These are phyloP conservation scores for Mormyrus hasselquistii DNA, from an alignment of 2,797 vertebrate species.

Conservation along the genomic window DNA sequence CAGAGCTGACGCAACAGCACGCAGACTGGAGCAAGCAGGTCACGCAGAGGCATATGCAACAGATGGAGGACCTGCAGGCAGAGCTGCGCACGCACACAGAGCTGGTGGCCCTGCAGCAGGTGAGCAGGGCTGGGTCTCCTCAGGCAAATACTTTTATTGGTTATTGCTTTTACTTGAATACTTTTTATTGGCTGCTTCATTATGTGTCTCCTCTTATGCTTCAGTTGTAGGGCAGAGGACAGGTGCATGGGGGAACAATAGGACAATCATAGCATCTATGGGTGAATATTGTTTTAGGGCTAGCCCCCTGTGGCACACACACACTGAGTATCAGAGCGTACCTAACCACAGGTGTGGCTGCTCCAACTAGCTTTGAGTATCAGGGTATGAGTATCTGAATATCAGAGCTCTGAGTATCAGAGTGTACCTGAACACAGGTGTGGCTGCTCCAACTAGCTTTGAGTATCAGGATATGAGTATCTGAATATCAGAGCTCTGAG, in stretches of 20 bases:
- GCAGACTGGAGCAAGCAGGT: slow-evolving; percentile 68
- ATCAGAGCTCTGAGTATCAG: background rate
- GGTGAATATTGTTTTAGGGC: background rate
- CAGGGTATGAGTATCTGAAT: background rate
- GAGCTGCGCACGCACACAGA: slow-evolving; percentile 70
- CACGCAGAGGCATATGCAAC: slow-evolving; percentile 79
- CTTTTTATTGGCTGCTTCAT: background rate
- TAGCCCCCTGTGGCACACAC: background rate
- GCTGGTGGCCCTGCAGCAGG: slow-evolving; percentile 71
- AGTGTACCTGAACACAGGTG: background rate
- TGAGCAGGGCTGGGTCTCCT: slow-evolving; percentile 25
- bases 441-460: background rate
- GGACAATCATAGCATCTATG: background rate
- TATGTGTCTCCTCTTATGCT: background rate
- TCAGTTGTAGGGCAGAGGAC: background rate
- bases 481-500: background rate
- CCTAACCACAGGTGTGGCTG: background rate
- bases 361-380: background rate
- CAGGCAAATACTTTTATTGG: background rate
- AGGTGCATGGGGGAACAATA: background rate
- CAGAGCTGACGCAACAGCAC: slow-evolving; percentile 78
- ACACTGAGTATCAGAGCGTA: background rate
- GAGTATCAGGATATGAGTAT: no score
- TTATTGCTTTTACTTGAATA: background rate
- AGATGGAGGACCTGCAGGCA: slow-evolving; percentile 73